phyloP scores from a whole-genome alignment of 2,888 invertebrate genomes.

The Eumerus sabulonum region DNA sequence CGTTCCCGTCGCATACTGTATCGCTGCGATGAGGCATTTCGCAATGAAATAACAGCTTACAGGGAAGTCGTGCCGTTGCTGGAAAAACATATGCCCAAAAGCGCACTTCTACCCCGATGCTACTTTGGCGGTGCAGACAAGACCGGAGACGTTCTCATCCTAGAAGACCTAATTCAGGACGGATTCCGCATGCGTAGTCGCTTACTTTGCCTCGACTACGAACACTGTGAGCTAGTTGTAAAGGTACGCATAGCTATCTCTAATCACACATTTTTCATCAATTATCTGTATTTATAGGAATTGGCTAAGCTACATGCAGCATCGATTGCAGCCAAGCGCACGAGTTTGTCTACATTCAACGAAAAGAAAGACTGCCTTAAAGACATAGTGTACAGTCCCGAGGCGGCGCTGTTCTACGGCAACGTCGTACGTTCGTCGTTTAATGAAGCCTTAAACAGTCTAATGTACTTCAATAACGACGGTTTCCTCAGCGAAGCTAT shows the following conservation, averaged over 20 bases:
- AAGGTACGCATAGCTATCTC: constrained; percentile 70
- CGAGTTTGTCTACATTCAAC: constrained; percentile 71
- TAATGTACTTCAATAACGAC: constrained; percentile 74
- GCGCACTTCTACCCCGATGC: constrained; percentile 73
- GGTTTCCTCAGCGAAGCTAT: constrained; percentile 74
- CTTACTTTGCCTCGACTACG: constrained; percentile 73
- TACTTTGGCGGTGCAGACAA: constrained; percentile 74
- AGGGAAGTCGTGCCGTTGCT: constrained; percentile 74
- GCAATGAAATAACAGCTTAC: constrained; percentile 77
- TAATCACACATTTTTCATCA: background rate
- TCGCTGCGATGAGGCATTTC: constrained; percentile 77
- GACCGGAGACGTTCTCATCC: constrained; percentile 73
- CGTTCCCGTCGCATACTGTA: constrained; percentile 75
- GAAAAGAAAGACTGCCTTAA: constrained; percentile 71
- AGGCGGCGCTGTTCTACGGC: constrained; percentile 74
- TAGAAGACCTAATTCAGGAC: constrained; percentile 75
- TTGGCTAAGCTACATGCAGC: constrained; percentile 76
- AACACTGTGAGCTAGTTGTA: constrained; percentile 76
- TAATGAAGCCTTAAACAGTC: constrained; percentile 75
- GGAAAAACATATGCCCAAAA: constrained; percentile 70
- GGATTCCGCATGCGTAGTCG: constrained; percentile 76
- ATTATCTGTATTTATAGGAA: constrained; percentile 71
- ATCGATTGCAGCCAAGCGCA: constrained; percentile 75
- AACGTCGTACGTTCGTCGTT: constrained; percentile 74
- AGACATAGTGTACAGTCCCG: constrained; percentile 76